These are phyloP conservation scores for Oxyruncus cristatus DNA, from an alignment of 2,113 vertebrate genomes.

Conservation along the genomic window DNA sequence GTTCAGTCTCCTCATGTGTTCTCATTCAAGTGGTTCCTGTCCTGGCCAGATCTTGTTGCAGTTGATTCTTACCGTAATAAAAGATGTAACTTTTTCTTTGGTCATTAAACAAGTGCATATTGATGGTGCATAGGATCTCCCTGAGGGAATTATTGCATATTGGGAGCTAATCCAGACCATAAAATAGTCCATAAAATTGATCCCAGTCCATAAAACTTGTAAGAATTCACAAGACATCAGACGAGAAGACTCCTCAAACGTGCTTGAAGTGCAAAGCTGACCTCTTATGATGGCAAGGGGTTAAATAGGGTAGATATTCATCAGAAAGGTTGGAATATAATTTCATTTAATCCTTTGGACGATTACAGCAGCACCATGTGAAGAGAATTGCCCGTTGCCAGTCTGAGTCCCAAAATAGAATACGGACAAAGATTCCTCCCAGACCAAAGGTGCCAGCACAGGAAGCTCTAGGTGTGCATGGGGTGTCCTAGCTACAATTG, in stretches of 20 bases:
- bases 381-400: background rate
- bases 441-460: too few relatives aligned
- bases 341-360: background rate
- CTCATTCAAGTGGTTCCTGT: background rate
- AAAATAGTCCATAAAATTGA: background rate
- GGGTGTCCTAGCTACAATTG: too few relatives aligned
- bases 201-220: background rate
- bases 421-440: too few relatives aligned
- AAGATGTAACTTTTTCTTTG: background rate
- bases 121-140: background rate
- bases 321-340: background rate
- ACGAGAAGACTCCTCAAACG: background rate
- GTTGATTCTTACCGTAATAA: background rate
- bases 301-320: background rate
- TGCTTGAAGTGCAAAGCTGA: background rate
- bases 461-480: too few relatives aligned
- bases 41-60: background rate
- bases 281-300: background rate
- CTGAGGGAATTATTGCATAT: background rate
- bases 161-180: background rate
- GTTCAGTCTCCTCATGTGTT: background rate
- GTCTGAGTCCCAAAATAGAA: too few relatives aligned
- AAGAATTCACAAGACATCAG: background rate
- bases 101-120: background rate
- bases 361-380: background rate